Conservation (phyloP, 2,797 vertebrate species). For the Amniataba percoides region DNA sequence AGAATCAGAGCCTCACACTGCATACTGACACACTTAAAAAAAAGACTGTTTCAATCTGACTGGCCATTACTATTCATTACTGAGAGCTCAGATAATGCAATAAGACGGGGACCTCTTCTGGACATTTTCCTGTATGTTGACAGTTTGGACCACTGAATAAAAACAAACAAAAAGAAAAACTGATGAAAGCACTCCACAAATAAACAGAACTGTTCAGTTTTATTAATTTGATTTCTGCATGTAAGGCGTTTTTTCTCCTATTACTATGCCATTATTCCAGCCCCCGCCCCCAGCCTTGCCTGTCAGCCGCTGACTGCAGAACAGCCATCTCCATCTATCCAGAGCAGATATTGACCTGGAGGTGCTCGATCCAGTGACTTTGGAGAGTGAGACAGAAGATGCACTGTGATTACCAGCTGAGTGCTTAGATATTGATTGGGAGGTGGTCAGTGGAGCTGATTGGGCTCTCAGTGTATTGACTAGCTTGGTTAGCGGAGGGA, state of each 20-base stretch:
- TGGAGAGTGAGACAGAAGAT: conserved; percentile 55
- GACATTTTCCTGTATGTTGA: neutral
- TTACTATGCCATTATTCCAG: conserved; percentile 26
- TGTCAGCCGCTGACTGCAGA: conserved; percentile 34
- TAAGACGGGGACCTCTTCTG: neutral
- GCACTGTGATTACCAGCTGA: conserved; percentile 70
- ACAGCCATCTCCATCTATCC: conserved; percentile 51
- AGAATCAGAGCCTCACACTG: neutral
- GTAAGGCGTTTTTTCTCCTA: neutral
- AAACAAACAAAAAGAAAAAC: neutral
- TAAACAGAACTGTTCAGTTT: conserved; percentile 2
- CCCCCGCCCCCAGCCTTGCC: neutral
- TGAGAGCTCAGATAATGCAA: neutral
- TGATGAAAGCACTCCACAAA: neutral
- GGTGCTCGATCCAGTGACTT: conserved; percentile 59
- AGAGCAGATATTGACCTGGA: conserved; percentile 65
- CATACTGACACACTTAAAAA: conserved; percentile 17
- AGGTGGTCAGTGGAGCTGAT: conserved; percentile 73
- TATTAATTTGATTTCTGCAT: conserved; percentile 28
- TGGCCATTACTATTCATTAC: neutral
- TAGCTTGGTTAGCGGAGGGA: conserved; percentile 54
- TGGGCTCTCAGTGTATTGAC: conserved; percentile 71
- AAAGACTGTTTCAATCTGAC: neutral
- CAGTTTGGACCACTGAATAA: neutral
- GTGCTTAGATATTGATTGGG: conserved; percentile 73